phyloP scores from a whole-genome alignment of 2,888 invertebrate genomes.

The Macrosiphum euphorbiae region DNA sequence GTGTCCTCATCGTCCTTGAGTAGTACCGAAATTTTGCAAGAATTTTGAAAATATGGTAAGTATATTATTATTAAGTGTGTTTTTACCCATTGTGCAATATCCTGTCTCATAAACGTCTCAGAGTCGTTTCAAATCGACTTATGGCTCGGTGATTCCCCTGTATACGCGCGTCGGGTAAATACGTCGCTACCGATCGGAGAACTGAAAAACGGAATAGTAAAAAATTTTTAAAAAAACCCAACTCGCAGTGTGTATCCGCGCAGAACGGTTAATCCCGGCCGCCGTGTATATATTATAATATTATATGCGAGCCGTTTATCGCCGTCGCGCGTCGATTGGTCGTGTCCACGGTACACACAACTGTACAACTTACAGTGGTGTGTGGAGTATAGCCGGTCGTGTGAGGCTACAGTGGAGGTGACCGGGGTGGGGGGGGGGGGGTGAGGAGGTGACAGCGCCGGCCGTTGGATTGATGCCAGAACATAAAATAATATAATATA shows the following conservation, averaged over 20 bases:
- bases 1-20: too few relatives aligned
- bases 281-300: neutral
- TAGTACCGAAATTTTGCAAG: too few relatives aligned
- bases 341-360: neutral
- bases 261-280: conserved; percentile 16
- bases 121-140: too few relatives aligned
- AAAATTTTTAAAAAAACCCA: neutral
- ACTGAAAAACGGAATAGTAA: neutral
- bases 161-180: neutral
- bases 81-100: too few relatives aligned
- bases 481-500: neutral
- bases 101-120: too few relatives aligned
- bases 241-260: neutral
- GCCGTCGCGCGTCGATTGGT: neutral
- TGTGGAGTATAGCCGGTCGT: neutral
- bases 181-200: neutral
- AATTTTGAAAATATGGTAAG: too few relatives aligned
- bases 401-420: too few relatives aligned
- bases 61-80: too few relatives aligned
- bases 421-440: neutral
- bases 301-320: conserved; percentile 3
- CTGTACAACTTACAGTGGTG: neutral
- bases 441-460: neutral
- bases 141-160: too few relatives aligned
- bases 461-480: conserved; percentile 53